Evolutionary conservation across 2,797 vertebrate genomes (phyloP), one percentile per base, ranked within the genome.

Genomic region (Carcharodon carcharias): DNA sequence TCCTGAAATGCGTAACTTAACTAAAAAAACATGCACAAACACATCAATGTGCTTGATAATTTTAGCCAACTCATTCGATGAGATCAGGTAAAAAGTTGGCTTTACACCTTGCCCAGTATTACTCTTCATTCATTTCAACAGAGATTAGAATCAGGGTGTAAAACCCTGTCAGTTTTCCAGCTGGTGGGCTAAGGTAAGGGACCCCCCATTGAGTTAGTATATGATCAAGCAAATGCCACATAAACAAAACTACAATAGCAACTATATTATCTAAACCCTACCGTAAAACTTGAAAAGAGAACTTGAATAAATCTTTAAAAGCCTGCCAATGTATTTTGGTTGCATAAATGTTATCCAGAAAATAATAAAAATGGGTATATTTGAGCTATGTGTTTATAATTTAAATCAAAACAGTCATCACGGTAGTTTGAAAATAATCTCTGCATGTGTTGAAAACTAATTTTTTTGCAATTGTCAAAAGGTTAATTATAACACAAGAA

Each of bases 361-460:
- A 58, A 95, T 95, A 77, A 5, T 95, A 95, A 73, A 95, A 28
- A 4, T 31, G 50, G 7, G 23, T 54, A 50, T 1, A 71, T 11
- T 56, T 58, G 94, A 77, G n/a, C 7, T 26, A 21, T 94, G 31
- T 56, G 16, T 77, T 73, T 8, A 54, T n/a, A 77, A 77, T 58
- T 95, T 77, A 28, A 35, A 77, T 14, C 45, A 77, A 50, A 65
- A 93, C 0, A 7, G 28, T 56, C 54, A 56, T 77, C 69, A 77
- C 71, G 31, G 18, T 73, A 56, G 69, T 95, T 95, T 71, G 50
- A 95, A 95, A 95, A 71, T 77, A 95, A 71, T 73, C 26, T 14
- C 50, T 50, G 69, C 69, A 67, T 77, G 69, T 35, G 50, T 54
- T 73, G 94, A 77, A 95, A 95, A 77, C 93, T 95, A 35, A 21